Conservation (phyloP, 2,113 vertebrate species). For the Psilopsiagon aurifrons region DNA sequence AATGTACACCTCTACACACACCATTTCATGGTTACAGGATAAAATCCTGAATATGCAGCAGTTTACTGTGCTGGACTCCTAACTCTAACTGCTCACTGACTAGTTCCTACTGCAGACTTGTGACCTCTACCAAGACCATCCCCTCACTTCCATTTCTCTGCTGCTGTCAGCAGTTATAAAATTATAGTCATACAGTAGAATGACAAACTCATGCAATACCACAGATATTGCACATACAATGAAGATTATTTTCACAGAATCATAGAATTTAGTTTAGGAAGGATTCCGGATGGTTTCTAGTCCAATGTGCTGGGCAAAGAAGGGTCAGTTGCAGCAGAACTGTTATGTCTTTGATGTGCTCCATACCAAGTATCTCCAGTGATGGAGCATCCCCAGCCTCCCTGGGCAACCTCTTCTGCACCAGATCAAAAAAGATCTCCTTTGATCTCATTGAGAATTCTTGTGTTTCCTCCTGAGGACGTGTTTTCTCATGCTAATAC, state of each 20-base stretch:
- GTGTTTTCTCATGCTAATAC: not conserved
- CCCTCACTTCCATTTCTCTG: not conserved
- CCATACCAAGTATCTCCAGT: not conserved
- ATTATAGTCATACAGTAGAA: not conserved
- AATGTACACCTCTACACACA: fast-evolving
- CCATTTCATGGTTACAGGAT: not conserved
- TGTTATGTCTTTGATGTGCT: not conserved
- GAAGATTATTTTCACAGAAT: not conserved
- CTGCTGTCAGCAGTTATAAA: not conserved
- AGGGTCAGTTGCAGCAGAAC: not conserved
- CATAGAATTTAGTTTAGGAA: not conserved
- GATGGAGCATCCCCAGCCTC: not conserved
- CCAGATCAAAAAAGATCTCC: not conserved
- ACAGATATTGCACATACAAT: not conserved
- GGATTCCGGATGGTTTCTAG: not conserved
- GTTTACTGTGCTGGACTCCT: not conserved
- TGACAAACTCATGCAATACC: not conserved
- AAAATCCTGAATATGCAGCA: fast-evolving
- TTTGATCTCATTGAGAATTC: not conserved
- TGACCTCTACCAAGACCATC: not conserved
- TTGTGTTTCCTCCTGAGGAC: not conserved
- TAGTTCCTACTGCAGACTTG: not conserved
- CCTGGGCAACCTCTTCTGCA: not conserved
- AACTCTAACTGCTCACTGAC: not conserved
- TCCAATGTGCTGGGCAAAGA: not conserved